Percentiles rank a stretch among this genome's conserved stretches.
Conservation (phyloP, 1,140 invertebrate genomes). For the Philaenus spumarius region DNA sequence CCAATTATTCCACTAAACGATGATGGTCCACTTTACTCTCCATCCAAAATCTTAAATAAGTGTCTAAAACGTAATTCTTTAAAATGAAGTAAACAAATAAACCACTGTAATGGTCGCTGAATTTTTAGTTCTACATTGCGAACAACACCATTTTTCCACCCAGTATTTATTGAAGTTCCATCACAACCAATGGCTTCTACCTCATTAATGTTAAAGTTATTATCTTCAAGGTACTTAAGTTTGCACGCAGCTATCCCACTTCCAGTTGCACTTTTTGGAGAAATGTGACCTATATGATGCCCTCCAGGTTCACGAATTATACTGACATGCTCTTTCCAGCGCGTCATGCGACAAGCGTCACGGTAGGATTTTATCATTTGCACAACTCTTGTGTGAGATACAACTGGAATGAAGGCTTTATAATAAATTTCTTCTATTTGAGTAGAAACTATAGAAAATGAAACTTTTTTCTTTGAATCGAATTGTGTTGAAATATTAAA, state of each 20-base stretch:
- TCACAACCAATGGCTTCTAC: constrained; percentile 17
- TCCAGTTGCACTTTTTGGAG: not conserved
- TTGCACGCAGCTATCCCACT: not conserved
- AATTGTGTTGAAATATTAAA: too few relatives aligned
- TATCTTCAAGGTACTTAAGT: not conserved
- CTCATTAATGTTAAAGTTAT: constrained; percentile 9
- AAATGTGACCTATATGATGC: constrained; percentile 3
- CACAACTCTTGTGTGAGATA: too few relatives aligned
- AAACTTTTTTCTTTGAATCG: too few relatives aligned
- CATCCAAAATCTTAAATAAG: not conserved
- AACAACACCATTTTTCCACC: constrained; percentile 14
- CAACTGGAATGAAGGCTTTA: too few relatives aligned
- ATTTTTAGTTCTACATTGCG: not conserved
- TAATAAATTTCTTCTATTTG: too few relatives aligned
- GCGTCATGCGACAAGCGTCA: too few relatives aligned
- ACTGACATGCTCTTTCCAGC: constrained; percentile 10
- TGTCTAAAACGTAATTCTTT: not conserved
- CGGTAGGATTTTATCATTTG: too few relatives aligned
- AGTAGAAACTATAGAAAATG: too few relatives aligned
- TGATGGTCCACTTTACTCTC: not conserved
- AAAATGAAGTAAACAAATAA: too few relatives aligned
- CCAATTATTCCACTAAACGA: too few relatives aligned
- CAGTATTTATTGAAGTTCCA: constrained; percentile 18
- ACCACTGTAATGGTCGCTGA: not conserved
- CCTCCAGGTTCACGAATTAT: constrained; percentile 19